A percentile compares a stretch with the other conserved stretches of the same genome.
These are phyloP conservation scores for Atlantisia rogersi DNA, from an alignment of 2,113 vertebrate species.

Conservation along the genomic window DNA sequence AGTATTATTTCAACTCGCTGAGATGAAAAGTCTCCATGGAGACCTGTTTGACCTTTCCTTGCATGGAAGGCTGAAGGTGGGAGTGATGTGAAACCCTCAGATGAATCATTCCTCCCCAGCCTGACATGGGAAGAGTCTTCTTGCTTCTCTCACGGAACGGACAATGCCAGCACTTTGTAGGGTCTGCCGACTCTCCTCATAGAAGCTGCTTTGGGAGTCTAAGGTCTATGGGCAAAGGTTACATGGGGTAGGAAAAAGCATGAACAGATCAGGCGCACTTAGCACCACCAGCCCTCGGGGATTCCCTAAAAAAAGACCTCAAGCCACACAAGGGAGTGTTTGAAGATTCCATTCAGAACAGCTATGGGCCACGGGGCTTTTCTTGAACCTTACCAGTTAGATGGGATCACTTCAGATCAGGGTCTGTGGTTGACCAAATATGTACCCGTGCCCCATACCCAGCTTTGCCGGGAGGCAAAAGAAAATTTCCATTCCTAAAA, in stretches of 20 bases:
- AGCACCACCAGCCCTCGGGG: background rate
- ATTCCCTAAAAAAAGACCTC: background rate
- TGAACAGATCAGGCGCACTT: background rate
- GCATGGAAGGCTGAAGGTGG: background rate
- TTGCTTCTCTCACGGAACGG: accelerated
- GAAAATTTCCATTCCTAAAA: background rate
- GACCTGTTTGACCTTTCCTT: background rate
- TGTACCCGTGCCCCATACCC: background rate
- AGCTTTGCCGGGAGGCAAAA: background rate
- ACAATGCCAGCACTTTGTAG: accelerated
- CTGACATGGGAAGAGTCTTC: background rate
- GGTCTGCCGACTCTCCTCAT: background rate
- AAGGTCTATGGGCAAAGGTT: background rate
- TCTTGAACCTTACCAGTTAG: background rate
- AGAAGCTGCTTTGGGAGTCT: background rate
- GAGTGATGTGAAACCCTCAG: background rate
- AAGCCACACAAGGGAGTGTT: accelerated
- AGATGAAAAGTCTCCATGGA: background rate
- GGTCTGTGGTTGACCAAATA: background rate
- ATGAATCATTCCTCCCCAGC: background rate
- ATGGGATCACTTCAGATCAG: background rate
- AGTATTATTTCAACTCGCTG: background rate
- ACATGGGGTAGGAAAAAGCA: background rate
- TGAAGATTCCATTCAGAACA: background rate
- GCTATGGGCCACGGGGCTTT: background rate